Evolutionary conservation across 2,113 vertebrate genomes (phyloP), one percentile per base, ranked within the genome.

Genomic region (Zosterops lateralis): DNA sequence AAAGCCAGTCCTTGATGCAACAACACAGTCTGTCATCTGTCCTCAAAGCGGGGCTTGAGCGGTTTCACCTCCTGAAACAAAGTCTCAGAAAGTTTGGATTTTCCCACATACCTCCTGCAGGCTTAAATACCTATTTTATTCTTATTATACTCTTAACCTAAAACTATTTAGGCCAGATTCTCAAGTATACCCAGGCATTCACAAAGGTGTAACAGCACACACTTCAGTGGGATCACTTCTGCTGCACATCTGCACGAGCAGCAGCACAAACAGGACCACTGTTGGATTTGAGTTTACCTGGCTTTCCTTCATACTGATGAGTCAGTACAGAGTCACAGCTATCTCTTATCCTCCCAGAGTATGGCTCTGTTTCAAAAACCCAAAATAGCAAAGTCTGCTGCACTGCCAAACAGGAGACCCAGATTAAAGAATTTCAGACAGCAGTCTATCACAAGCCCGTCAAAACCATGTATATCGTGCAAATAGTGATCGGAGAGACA

Each of bases 351-450:
- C 82, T 95, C 83, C 81, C 75, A 78, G 78, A 96, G 89, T 68
- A 95, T 95, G 94, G 94, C 94, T 96, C 88, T 1, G 67, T 96
- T 97, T 96, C 95, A 96, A 97, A 96, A 95, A 92, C 94, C 94
- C 94, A 95, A 95, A 97, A 95, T 93, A 97, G 95, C 94, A 95
- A 95, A 96, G 92, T 96, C 95, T 97, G 96, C 96, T 94, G 87
- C 92, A 93, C 89, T 97, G 95, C 96, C 96, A 96, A 95, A 84
- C 94, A 96, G 95, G 90, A 96, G 95, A 96, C 96, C 96, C 95
- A 95, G 93, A 95, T 96, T 97, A 97, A 93, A 94, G 93, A 89
- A 91, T 96, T 97, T 96, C 95, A 97, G 97, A 97, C 96, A 97
- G 96, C 96, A 95, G 96, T 96, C 96, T 97, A 96, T 97, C 96